Conservation (phyloP, 2,888 invertebrate species). For the Zeuzera pyrina region DNA sequence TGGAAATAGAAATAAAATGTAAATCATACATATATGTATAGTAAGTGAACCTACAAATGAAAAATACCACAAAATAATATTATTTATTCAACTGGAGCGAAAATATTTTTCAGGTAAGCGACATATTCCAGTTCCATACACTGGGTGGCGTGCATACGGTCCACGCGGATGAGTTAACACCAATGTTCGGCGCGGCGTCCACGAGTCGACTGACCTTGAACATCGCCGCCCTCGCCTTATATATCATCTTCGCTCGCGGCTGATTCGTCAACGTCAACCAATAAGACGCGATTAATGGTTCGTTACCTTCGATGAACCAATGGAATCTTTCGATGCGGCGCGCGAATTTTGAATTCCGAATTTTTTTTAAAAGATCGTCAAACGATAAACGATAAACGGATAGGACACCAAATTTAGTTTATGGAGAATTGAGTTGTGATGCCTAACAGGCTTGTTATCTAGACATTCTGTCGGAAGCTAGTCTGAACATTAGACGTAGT, state of each 20-base stretch:
- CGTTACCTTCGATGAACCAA: slow-evolving; percentile 13
- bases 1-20: too few relatives aligned
- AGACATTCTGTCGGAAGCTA: background rate
- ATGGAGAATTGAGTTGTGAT: slow-evolving; percentile 1
- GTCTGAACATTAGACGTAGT: background rate
- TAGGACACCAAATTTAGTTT: slow-evolving; percentile 2
- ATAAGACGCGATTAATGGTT: slow-evolving; percentile 15
- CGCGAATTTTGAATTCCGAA: slow-evolving; percentile 9
- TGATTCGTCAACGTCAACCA: slow-evolving; percentile 24
- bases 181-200: slow-evolving; percentile 43
- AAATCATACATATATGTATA: too few relatives aligned
- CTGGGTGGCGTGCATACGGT: slow-evolving; percentile 70
- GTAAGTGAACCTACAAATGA: too few relatives aligned
- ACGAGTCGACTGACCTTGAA: slow-evolving; percentile 20
- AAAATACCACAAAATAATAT: too few relatives aligned
- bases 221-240: slow-evolving; percentile 28
- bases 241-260: slow-evolving; percentile 23
- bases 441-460: background rate
- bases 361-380: slow-evolving; percentile 6
- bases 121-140: slow-evolving; percentile 82
- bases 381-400: too few relatives aligned
- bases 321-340: too few relatives aligned
- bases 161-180: slow-evolving; percentile 57
- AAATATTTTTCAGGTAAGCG: slow-evolving; percentile 77
- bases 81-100: too few relatives aligned